Evolutionary conservation across 2,888 invertebrate species (phyloP).

Genomic region (Chrysodeixis includens): DNA sequence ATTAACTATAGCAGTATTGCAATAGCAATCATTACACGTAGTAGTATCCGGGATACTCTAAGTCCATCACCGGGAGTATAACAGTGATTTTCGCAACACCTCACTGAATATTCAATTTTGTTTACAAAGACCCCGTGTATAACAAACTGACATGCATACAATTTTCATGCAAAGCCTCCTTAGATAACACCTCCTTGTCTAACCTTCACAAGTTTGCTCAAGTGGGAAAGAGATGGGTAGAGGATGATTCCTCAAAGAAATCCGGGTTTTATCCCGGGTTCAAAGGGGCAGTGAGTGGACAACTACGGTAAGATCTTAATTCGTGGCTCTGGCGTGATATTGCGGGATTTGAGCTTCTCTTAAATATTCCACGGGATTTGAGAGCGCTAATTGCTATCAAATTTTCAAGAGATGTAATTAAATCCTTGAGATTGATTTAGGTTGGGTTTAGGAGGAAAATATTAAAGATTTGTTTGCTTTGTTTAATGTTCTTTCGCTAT

Average conservation of each 20-base stretch:
- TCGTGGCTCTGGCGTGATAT: conserved; percentile 61
- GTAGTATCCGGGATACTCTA: conserved; percentile 50
- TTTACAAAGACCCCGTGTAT: conserved; percentile 80
- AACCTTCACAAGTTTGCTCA: background rate
- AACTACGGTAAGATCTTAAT: conserved; percentile 74
- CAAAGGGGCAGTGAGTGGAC: conserved; percentile 72
- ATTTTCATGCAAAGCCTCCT: conserved; percentile 71
- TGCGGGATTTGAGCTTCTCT: conserved; percentile 56
- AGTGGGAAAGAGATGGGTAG: conserved; percentile 58
- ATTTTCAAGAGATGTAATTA: conserved; percentile 47
- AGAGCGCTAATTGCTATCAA: conserved; percentile 51
- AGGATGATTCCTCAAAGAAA: conserved; percentile 72
- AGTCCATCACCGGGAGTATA: conserved; percentile 73
- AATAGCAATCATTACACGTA: conserved; percentile 57
- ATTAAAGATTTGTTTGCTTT: background rate
- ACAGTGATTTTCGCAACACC: conserved; percentile 83
- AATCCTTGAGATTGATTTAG: conserved; percentile 34
- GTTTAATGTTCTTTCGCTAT: background rate
- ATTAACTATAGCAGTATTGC: no score
- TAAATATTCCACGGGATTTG: conserved; percentile 53
- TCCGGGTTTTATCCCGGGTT: conserved; percentile 65
- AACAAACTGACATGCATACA: conserved; percentile 77
- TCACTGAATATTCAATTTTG: conserved; percentile 87
- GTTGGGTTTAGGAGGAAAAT: background rate
- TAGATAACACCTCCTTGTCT: conserved; percentile 36